Base-by-base conservation (phyloP, 2,113 vertebrate species). In the Pyrgilauda ruficollis region DNA sequence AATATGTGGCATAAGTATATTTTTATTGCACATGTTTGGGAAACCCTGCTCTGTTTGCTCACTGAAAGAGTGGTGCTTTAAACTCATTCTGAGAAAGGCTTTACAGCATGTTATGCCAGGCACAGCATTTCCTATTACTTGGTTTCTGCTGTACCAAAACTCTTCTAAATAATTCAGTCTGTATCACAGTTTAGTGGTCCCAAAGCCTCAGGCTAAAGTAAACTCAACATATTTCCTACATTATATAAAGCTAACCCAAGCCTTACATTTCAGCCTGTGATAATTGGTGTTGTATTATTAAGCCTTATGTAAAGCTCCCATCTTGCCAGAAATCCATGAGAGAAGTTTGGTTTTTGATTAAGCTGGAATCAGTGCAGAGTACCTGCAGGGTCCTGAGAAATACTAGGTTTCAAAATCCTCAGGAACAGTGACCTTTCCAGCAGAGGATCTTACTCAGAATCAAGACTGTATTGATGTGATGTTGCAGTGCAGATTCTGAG, bases 131-230 rank as follows among this genome's bases (percentile, higher is more conserved):
- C 83, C 88, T 90, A 64, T 52, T 74, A 41, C 37, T 87, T 68
- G 41, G 21, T 89, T 94, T 72, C 56, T 92, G 84, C 75, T 88
- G 28, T 43, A 84, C 0, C 1, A 93, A 82, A 86, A 67, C 33
- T 67, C 47, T n/a, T 63, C 88, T 83, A 63, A 90, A 88, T 80
- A 95, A 93, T 84, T 88, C 50, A 18, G 35, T 83, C 90, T 93
- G 64, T 77, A 90, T 91, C 67, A 74, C 15, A 88, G 68, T 78
- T 88, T 75, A 94, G 75, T 63, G 75, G 67, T 80, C 87, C 75
- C 85, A 96, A 94, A 94, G 85, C 85, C 90, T 84, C 37, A 62
- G 26, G 37, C 67, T 93, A 84, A 96, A 88, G 83, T 74, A 93
- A 96, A 93, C 44, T 63, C 37, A 84, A 70, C 74, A 55, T 44